phyloP scores from a whole-genome alignment of 2,888 invertebrate genomes.

The Callimorpha dominula region DNA sequence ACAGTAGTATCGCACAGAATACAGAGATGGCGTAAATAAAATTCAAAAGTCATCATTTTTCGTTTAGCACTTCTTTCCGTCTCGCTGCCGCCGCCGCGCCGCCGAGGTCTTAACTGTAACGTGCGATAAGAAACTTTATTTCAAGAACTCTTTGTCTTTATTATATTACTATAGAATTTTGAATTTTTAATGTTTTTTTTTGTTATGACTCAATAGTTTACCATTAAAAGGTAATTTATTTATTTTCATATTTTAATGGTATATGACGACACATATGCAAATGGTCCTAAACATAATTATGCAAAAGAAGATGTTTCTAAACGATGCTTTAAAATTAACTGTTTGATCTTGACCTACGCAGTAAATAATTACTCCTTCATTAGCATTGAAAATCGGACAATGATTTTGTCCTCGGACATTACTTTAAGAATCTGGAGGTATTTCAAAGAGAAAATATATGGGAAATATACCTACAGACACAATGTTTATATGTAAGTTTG shows the following conservation, averaged over 20 bases:
- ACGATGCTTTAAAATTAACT: constrained; percentile 5
- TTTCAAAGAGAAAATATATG: too few relatives aligned
- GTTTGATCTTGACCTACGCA: constrained; percentile 21
- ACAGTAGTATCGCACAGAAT: too few relatives aligned
- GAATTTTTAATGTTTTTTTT: constrained; percentile 1
- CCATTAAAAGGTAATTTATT: constrained; percentile 15
- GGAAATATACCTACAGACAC: too few relatives aligned
- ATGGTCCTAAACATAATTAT: constrained; percentile 15
- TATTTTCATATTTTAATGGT: constrained; percentile 13
- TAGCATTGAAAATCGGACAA: neutral
- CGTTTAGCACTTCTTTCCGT: too few relatives aligned
- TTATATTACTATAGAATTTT: too few relatives aligned
- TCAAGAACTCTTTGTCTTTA: too few relatives aligned
- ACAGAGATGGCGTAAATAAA: too few relatives aligned
- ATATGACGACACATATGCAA: constrained; percentile 15
- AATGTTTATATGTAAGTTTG: too few relatives aligned
- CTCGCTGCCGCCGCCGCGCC: too few relatives aligned
- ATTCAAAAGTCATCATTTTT: too few relatives aligned
- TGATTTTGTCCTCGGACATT: neutral
- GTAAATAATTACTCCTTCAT: neutral
- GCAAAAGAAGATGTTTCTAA: constrained; percentile 23
- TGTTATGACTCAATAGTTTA: neutral
- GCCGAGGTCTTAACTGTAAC: too few relatives aligned
- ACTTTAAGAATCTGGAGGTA: neutral
- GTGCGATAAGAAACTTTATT: too few relatives aligned